Base-by-base conservation (phyloP, 2,797 vertebrate species). In the Gorsachius magnificus region DNA sequence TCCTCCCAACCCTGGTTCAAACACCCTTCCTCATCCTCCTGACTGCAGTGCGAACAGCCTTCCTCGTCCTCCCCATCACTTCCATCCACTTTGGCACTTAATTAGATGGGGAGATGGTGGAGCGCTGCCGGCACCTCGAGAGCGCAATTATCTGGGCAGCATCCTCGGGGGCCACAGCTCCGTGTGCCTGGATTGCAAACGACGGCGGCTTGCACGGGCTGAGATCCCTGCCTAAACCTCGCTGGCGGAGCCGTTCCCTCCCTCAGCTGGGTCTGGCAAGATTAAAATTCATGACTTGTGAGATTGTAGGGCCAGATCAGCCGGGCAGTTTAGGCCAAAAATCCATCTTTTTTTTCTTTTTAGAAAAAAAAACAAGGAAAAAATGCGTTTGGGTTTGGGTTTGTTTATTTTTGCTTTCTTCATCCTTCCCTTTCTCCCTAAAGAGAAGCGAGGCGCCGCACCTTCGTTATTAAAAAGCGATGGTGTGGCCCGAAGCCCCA, bases 401-500 rank as follows among this genome's bases (percentile, higher is more conserved):
- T 43, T 76, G 1, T 12, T 64, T n/a, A 24, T 19, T 70, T 93
- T 51, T 18, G 8, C 22, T 72, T 77, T 22, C 26, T 43, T 20
- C 10, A 3, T 18, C 36, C 60, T 41, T 65, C 46, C 13, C 12
- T 28, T 58, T 61, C 58, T 20, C 35, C 28, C 56, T 24, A 4
- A 57, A 28, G 43, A 33, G 64, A 16, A 61, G 31, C 0, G 1
- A 58, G 20, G 54, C n/a, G 12, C 33, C 3, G 1, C 48, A 22
- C 11, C 2, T 8, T 29, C 2, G 0, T 4, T 28, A 0, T 4
- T 6, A 4, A 29, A 6, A 21, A 36, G 68, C 2, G 13, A 24
- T 16, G 41, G 50, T 26, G 45, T 6, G 87, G 51, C 33, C 72
- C 58, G 14, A 51, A 75, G 66, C 19, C 53, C 28, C 48, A 3